Conservation (phyloP, 2,797 vertebrate species). For the Sparus aurata region DNA sequence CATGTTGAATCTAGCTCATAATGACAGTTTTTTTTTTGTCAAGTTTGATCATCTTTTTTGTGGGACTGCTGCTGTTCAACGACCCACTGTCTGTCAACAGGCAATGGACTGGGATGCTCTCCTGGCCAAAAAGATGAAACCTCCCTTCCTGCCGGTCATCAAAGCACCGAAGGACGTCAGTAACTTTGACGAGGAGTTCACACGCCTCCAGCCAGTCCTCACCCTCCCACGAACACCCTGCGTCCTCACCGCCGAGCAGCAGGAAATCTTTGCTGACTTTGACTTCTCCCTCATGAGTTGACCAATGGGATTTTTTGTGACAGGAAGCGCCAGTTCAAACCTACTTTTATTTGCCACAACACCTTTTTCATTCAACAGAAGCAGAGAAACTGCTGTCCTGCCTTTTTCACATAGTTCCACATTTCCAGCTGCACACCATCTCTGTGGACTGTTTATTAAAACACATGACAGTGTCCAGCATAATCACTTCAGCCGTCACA, state of each 20-base stretch:
- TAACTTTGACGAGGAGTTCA: conserved; percentile 96
- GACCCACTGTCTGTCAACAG: conserved; percentile 69
- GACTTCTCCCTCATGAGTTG: conserved; percentile 89
- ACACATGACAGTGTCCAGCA: not conserved
- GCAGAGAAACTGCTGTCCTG: conserved; percentile 2
- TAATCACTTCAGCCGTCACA: not conserved
- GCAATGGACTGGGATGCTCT: conserved; percentile 90
- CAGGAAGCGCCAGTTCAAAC: not conserved
- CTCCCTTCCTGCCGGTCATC: conserved; percentile 91
- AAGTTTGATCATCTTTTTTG: not conserved
- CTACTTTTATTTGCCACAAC: conserved; percentile 2
- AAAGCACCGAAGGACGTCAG: conserved; percentile 86
- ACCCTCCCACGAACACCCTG: conserved; percentile 86
- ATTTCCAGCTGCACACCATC: not conserved
- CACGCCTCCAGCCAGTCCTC: conserved; percentile 89
- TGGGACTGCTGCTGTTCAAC: not conserved
- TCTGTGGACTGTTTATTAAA: not conserved
- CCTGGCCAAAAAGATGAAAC: conserved; percentile 87
- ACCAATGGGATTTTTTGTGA: conserved; percentile 30
- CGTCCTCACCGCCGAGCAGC: conserved; percentile 85
- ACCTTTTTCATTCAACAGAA: conserved; percentile 10
- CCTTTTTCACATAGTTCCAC: conserved; percentile 7
- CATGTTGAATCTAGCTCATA: not conserved
- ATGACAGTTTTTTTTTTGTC: not conserved
- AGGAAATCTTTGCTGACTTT: conserved; percentile 91